Evolutionary conservation across 2,113 vertebrate species (phyloP).

Genomic region (Pipa parva): DNA sequence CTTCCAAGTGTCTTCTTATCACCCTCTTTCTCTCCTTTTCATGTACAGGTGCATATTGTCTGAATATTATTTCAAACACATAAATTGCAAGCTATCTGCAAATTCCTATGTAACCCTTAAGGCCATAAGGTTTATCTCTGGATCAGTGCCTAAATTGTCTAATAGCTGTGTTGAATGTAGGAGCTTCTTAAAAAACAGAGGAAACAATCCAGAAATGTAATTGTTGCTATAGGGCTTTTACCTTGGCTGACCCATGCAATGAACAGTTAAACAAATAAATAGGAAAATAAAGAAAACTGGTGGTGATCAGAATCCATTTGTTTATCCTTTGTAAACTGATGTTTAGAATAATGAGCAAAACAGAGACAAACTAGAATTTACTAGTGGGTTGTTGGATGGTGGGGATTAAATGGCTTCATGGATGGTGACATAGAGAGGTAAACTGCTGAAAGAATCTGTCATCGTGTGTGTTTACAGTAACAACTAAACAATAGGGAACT

Average conservation of each 20-base stretch:
- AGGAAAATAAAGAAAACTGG: background rate
- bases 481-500: too few relatives aligned
- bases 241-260: conserved; percentile 15
- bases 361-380: conserved; percentile 10
- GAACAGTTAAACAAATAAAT: conserved; percentile 12
- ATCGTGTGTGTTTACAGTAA: background rate
- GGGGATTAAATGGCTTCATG: background rate
- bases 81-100: conserved; percentile 13
- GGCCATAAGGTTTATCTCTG: conserved; percentile 4
- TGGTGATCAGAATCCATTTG: background rate
- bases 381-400: background rate
- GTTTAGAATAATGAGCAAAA: conserved; percentile 10
- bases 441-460: conserved; percentile 17
- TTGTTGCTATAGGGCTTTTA: conserved; percentile 19
- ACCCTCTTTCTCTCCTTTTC: too few relatives aligned
- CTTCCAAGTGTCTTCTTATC: too few relatives aligned
- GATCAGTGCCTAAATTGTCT: conserved; percentile 4
- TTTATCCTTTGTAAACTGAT: background rate
- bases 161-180: conserved; percentile 1
- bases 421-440: background rate
- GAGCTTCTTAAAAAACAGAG: background rate
- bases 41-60: too few relatives aligned
- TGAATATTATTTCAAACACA: too few relatives aligned
- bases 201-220: conserved; percentile 10
- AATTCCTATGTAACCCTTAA: background rate